A percentile compares a stretch with the other conserved stretches of the same genome.
Evolutionary conservation across 2,888 invertebrate genomes (phyloP).

Genomic region (Drosophila demipolita): DNA sequence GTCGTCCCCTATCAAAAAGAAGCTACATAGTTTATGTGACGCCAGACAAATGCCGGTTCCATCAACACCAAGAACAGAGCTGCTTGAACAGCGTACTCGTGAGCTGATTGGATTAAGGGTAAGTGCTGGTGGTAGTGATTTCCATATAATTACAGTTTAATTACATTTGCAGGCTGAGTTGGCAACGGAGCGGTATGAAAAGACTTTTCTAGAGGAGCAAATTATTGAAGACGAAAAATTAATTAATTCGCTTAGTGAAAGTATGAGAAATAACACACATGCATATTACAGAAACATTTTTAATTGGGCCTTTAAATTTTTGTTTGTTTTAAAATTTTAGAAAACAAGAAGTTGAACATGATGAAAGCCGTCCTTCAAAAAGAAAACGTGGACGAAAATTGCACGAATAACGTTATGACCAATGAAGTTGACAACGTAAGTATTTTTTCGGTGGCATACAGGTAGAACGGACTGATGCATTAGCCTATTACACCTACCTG

Average conservation of each 20-base stretch:
- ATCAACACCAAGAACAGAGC: conserved; percentile 61
- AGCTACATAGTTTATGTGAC: background rate
- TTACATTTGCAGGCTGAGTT: conserved; percentile 72
- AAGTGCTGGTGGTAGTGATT: conserved; percentile 12
- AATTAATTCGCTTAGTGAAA: conserved; percentile 41
- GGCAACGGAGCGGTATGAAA: conserved; percentile 83
- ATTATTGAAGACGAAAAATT: conserved; percentile 76
- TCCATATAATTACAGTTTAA: background rate
- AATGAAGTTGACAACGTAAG: conserved; percentile 57
- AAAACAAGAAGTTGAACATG: conserved; percentile 38
- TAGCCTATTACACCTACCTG: background rate
- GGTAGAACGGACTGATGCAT: conserved; percentile 30
- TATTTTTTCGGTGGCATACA: conserved; percentile 5
- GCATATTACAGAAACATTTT: background rate
- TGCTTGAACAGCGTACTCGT: conserved; percentile 81
- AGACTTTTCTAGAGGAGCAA: conserved; percentile 79
- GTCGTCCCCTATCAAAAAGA: background rate
- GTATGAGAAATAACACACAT: conserved; percentile 22
- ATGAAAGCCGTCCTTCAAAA: conserved; percentile 19
- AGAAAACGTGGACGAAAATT: conserved; percentile 15
- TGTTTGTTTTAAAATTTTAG: conserved; percentile 16
- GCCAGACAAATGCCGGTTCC: conserved; percentile 13
- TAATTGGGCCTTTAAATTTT: background rate
- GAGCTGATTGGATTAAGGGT: conserved; percentile 81
- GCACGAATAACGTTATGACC: conserved; percentile 1